Base-by-base conservation (phyloP, 1,140 invertebrate species). In the Brachionus asplanchnoidis region DNA sequence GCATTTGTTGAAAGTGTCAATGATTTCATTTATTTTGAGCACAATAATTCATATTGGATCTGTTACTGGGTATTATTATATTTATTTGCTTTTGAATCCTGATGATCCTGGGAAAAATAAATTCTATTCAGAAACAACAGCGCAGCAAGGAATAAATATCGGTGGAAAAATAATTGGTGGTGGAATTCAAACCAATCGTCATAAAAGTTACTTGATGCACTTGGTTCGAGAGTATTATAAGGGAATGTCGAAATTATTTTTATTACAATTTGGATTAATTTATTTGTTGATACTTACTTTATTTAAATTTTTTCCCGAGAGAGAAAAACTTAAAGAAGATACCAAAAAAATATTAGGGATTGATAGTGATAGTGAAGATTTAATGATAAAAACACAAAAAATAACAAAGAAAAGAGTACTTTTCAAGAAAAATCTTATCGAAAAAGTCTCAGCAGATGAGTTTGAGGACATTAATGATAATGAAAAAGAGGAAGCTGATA, bases 191-290 rank as follows among this genome's bases (percentile, higher is more conserved):
- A 82, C 26, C 9, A 82, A 82, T 82, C 53, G 60, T 46, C 79
- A 82, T 40, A 82, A 82, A 82, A 82, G 79, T 36, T 82, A 82
- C 53, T 82, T 82, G 36, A 40, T 82, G 53, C 79, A 82, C 53
- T 46, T 82, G 23, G 79, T 82, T 17, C 50, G 79, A 60, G 79
- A 82, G 26, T 44, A 65, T 68, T 82, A 82, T 46, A 60, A 60
- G 42, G 17, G 40, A 40, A 20, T 42, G 20, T 82, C 79, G 17
- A 82, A 60, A 42, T n/a, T 82, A 36, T 82, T 82, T 68, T 65
- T 82, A 11, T 7, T 82, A n/a, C 50, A 82, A 66, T 82, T 82
- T 44, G 36, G 20, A 26, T 12, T 56, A 17, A 40, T 82, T 40
- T 82, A 82, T 68, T 82, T 82, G 28, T 44, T 82, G 42, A 65